Percentiles rank a stretch among this genome's conserved stretches.
These are phyloP conservation scores for Phanerotoma sp. DNA, from an alignment of 2,888 invertebrate species.

Conservation along the genomic window DNA sequence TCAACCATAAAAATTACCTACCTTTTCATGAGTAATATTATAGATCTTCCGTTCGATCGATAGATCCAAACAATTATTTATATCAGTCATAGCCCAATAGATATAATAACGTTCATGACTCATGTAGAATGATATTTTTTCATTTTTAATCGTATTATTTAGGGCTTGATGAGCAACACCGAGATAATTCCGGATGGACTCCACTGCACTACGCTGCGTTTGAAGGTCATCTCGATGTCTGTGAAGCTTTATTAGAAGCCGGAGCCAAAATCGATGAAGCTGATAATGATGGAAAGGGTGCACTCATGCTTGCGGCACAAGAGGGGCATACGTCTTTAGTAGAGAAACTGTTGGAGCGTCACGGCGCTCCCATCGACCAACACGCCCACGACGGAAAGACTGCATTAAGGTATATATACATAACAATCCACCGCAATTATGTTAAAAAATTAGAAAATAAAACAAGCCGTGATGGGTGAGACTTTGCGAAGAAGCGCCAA, in stretches of 20 bases:
- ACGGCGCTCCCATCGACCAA: constrained; percentile 79
- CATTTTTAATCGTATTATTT: constrained; percentile 5
- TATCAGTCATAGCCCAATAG: too few species aligned
- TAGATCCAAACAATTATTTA: too few species aligned
- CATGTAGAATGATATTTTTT: background rate
- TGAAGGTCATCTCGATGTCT: constrained; percentile 85
- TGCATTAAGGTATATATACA: constrained; percentile 74
- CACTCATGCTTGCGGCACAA: constrained; percentile 85
- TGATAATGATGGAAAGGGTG: constrained; percentile 89
- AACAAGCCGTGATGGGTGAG: too few species aligned
- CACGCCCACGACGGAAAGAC: constrained; percentile 90
- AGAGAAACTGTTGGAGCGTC: constrained; percentile 70
- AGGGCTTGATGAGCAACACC: constrained; percentile 79
- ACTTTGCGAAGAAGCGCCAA: too few species aligned
- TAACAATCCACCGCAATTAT: too few species aligned
- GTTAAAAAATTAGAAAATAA: too few species aligned
- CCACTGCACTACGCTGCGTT: constrained; percentile 95
- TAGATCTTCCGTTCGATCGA: too few species aligned
- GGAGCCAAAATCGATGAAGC: constrained; percentile 87
- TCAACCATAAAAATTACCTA: too few species aligned
- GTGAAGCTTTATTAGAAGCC: constrained; percentile 79
- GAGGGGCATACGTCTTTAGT: constrained; percentile 76
- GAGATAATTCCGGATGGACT: constrained; percentile 97
- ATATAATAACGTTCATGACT: too few species aligned
- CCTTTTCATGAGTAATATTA: too few species aligned